Base-by-base conservation (phyloP, 2,888 invertebrate species). In the Drosophila stalkeri region DNA sequence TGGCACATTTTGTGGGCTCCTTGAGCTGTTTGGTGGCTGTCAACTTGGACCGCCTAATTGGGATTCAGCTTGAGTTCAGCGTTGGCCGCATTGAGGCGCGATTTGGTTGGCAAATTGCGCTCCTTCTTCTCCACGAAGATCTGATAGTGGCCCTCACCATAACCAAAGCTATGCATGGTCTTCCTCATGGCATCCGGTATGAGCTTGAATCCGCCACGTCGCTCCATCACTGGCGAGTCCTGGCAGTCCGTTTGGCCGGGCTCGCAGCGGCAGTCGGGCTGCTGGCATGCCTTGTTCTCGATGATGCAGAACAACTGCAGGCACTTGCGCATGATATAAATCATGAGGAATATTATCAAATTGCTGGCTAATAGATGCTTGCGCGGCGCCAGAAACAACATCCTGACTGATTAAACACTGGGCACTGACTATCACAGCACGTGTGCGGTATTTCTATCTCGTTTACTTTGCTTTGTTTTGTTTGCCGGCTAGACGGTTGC, bases 41-140 rank as follows among this genome's bases (percentile, higher is more conserved):
- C 12, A 23, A 20, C 7, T 16, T 9, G 16, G n/a, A 54, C 35
- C 63, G 49, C 35, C 86, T 87, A 87, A 87, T 87, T 90, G 71
- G 86, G 90, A 87, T 87, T 91, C 68, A 91, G 81, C 80, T 90
- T 90, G n/a, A 82, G 81, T 81, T 91, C 89, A 72, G 91, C 90
- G 23, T 75, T 80, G 80, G 86, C 89, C 72, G 91, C 90, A 79
- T 89, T 90, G 2, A 87, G 68, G 63, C 90, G 83, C 14, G 89
- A 80, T 23, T 89, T 82, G 44, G 89, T 88, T 52, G 90, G 90
- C 49, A 85, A 69, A 70, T 85, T 90, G 49, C 90, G 91, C 66
- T 91, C 90, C 78, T 91, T 90, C 70, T 91, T 88, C 80, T 91
- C 91, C 66, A 90, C 91, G 47, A 91, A 90, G 41, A 91, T 91